These are phyloP conservation scores for Trypoxylon attenuatum DNA, from an alignment of 2,888 invertebrate species.

Conservation along the genomic window DNA sequence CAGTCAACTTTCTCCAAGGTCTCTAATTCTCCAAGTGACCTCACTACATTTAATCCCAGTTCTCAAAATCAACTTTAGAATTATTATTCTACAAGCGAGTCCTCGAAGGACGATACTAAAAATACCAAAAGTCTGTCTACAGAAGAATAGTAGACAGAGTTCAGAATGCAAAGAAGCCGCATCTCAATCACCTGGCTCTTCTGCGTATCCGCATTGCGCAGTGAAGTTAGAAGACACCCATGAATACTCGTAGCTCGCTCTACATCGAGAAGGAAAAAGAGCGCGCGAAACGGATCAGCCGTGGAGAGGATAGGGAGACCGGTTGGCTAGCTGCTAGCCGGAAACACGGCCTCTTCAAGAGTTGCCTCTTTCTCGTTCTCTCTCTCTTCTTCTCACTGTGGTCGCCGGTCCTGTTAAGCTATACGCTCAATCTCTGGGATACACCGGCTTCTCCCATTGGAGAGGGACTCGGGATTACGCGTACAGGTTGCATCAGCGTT, in stretches of 20 bases:
- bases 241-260: too few species aligned
- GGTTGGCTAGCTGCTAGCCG: constrained; percentile 31
- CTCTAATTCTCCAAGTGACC: too few species aligned
- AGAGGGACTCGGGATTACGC: too few species aligned
- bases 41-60: too few species aligned
- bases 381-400: constrained; percentile 5
- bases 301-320: constrained; percentile 21
- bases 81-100: too few species aligned
- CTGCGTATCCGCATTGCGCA: constrained; percentile 3
- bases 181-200: constrained; percentile 29
- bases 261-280: too few species aligned
- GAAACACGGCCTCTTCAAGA: constrained; percentile 40
- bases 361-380: background rate
- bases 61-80: too few species aligned
- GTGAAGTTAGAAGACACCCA: too few species aligned
- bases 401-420: constrained; percentile 29
- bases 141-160: background rate
- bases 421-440: constrained; percentile 27
- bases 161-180: background rate
- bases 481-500: background rate
- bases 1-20: too few species aligned
- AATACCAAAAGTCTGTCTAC: background rate
- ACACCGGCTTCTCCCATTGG: too few species aligned
- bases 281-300: too few species aligned
- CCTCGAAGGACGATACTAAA: too few species aligned